Evolutionary conservation across 2,888 invertebrate species (phyloP).

Genomic region (Myopa testacea): DNA sequence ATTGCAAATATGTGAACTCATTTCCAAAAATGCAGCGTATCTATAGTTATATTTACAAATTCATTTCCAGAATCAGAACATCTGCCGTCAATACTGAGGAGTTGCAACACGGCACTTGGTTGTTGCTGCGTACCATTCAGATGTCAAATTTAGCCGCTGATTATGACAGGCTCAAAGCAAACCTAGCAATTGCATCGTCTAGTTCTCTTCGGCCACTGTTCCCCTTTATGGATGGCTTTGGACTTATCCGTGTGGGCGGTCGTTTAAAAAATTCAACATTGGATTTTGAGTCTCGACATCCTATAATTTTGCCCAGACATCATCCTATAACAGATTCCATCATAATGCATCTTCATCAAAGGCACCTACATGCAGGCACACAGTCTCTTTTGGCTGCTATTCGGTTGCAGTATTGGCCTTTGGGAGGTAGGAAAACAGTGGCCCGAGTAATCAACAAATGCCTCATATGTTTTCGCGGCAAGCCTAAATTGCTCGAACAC

Average conservation of each 20-base stretch:
- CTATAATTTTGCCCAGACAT: constrained; percentile 41
- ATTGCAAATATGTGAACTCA: neutral
- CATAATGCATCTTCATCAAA: constrained; percentile 37
- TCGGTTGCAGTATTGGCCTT: constrained; percentile 4
- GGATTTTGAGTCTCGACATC: constrained; percentile 39
- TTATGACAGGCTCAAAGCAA: constrained; percentile 19
- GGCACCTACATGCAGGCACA: constrained; percentile 42
- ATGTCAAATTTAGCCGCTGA: constrained; percentile 25
- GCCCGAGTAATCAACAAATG: constrained; percentile 39
- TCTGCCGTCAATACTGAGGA: constrained; percentile 9
- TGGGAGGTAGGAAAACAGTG: constrained; percentile 3
- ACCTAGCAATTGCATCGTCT: constrained; percentile 1
- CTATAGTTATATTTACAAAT: neutral
- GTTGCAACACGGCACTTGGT: constrained; percentile 28
- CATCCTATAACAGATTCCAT: constrained; percentile 42
- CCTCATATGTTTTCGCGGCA: constrained; percentile 38
- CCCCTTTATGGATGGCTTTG: constrained; percentile 36
- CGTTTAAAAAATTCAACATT: constrained; percentile 22
- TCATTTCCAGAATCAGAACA: neutral
- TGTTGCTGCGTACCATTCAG: constrained; percentile 39
- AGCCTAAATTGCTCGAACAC: constrained; percentile 34
- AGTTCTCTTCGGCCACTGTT: constrained; percentile 27
- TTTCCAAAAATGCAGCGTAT: too few relatives aligned
- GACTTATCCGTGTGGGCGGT: constrained; percentile 44
- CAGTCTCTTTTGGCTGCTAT: constrained; percentile 1